phyloP scores from a whole-genome alignment of 1,140 invertebrate species.

The Drosophila arizonae region DNA sequence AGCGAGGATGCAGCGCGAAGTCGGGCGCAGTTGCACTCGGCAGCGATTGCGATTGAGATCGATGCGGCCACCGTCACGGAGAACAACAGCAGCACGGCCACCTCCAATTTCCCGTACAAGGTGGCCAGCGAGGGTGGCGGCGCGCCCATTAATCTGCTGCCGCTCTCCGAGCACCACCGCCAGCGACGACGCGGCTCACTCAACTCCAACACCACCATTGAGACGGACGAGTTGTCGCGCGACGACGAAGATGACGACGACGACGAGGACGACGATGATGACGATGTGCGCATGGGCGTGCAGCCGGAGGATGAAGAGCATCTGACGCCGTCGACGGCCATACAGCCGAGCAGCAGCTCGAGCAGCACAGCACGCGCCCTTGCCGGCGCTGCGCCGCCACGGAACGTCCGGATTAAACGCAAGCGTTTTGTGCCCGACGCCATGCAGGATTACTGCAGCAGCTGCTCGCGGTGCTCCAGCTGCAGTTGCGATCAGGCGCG shows the following conservation, averaged over 20 bases:
- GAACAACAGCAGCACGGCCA: conserved; percentile 77
- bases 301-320: conserved; percentile 63
- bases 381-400: conserved; percentile 41
- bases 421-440: conserved; percentile 67
- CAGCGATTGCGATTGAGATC: conserved; percentile 76
- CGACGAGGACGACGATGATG: conserved; percentile 12
- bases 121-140: conserved; percentile 66
- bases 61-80: conserved; percentile 75
- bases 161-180: conserved; percentile 59
- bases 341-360: conserved; percentile 43
- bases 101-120: conserved; percentile 77
- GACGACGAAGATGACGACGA: conserved; percentile 42
- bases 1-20: conserved; percentile 53
- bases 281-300: conserved; percentile 51
- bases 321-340: conserved; percentile 39
- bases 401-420: conserved; percentile 72
- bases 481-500: conserved; percentile 56
- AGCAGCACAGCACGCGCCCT: conserved; percentile 52
- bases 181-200: conserved; percentile 55
- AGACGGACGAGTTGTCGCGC: conserved; percentile 72
- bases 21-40: conserved; percentile 41
- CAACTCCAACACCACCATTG: conserved; percentile 76
- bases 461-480: conserved; percentile 75
- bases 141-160: conserved; percentile 57
- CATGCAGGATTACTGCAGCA: conserved; percentile 62